Conservation (phyloP, 2,888 invertebrate genomes). For the Oscheius onirici region DNA sequence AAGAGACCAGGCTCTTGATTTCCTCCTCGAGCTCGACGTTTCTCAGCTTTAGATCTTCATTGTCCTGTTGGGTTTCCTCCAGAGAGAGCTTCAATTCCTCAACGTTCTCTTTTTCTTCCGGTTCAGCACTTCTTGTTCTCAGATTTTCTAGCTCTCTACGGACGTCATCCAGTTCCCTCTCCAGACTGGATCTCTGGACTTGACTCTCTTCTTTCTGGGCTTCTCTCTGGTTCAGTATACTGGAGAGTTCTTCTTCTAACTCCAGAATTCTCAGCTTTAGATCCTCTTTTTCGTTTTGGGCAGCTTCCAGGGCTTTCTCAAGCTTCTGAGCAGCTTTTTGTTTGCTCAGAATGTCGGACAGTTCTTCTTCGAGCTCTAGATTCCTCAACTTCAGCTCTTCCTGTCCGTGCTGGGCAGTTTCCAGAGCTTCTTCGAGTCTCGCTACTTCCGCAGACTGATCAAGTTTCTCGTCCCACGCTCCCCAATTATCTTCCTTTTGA, state of each 20-base stretch:
- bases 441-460: background rate
- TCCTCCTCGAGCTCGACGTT: background rate
- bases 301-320: no score
- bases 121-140: background rate
- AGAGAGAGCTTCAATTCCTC: background rate
- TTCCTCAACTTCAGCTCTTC: conserved; percentile 10
- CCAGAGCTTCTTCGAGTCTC: background rate
- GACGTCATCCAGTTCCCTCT: no score
- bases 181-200: no score
- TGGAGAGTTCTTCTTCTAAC: background rate
- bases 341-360: no score
- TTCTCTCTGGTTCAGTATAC: background rate
- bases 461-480: no score
- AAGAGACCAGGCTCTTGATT: background rate
- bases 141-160: no score
- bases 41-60: background rate
- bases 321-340: no score
- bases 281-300: background rate
- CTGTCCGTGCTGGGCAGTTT: background rate
- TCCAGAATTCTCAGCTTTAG: background rate
- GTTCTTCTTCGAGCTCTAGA: conserved; percentile 8
- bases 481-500: no score
- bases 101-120: background rate
- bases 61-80: background rate
- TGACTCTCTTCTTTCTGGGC: background rate